Evolutionary conservation across 2,797 vertebrate species (phyloP), one percentile per base, ranked within the genome.

Genomic region (Rallus crepitans): DNA sequence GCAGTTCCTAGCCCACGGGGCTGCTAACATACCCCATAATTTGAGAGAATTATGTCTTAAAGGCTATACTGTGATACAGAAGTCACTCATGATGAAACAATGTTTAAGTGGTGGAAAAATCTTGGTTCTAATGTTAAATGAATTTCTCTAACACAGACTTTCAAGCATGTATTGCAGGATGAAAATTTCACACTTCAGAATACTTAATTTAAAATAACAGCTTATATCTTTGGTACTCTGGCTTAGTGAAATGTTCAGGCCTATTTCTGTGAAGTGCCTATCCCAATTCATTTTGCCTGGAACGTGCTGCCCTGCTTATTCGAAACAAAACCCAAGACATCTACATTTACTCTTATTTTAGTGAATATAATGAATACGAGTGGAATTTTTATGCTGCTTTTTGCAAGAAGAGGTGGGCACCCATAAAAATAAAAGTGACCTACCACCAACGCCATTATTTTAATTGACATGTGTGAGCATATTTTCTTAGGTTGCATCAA

Each of bases 21-120:
- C 37, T 96, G 60, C 66, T 91, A 93, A 87, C 69, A 27, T 93
- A 96, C 50, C 81, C 95, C 91, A 65, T 90, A 96, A 97, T 96
- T 97, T 96, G 82, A 66, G 82, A 88, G 66, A 92, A 97, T 97
- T 97, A 60, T 50, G 68, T 90, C 73, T 93, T 94, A 86, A 95
- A 88, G 87, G 81, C 61, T 97, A 15, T 37, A 56, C 76, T 76
- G 57, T 80, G 75, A 91, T 87, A 69, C 69, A 94, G 75, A 50
- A 97, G 95, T 89, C 90, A 69, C 42, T 94, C 37, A 42, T 37
- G 81, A 96, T 94, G 93, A 95, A 97, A 91, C 71, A 53, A 68
- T 53, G 37, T 42, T 92, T 64, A 96, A 96, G 90, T 59, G 72
- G 93, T 80, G 31, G 63, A 30, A 83, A 97, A 97, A 93, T 45